phyloP scores from a whole-genome alignment of 2,888 invertebrate species.

The Gryllus longicercus region DNA sequence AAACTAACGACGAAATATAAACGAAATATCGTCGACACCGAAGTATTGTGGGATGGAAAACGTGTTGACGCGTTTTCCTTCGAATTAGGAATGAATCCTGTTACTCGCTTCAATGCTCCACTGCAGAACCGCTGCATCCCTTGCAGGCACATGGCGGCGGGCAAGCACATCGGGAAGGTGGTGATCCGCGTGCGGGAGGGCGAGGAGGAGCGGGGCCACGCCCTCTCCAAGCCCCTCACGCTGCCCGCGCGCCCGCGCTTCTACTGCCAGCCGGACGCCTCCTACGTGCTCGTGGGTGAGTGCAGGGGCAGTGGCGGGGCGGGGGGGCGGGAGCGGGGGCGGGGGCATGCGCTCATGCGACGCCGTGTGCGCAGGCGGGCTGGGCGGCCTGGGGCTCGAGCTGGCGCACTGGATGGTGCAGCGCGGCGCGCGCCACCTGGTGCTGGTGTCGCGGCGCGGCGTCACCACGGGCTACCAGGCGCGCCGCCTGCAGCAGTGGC shows the following conservation, averaged over 20 bases:
- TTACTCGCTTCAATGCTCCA: slow-evolving; percentile 35
- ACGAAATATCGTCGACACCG: too few species aligned
- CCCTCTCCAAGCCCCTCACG: slow-evolving; percentile 50
- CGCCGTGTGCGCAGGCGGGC: slow-evolving; percentile 43
- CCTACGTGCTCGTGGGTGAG: slow-evolving; percentile 36
- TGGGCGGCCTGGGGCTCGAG: slow-evolving; percentile 59
- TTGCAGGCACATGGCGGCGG: slow-evolving; percentile 55
- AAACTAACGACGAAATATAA: too few species aligned
- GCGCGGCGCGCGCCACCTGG: too few species aligned
- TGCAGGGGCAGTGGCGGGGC: too few species aligned
- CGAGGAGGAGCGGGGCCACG: slow-evolving; percentile 41
- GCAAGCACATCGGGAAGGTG: slow-evolving; percentile 81
- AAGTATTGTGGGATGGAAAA: too few species aligned
- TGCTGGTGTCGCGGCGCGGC: too few species aligned
- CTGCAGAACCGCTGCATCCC: slow-evolving; percentile 52
- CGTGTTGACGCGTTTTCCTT: too few species aligned
- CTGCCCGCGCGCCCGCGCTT: neutral
- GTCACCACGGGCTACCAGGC: too few species aligned
- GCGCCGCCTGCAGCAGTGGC: too few species aligned
- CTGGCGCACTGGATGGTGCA: slow-evolving; percentile 52
- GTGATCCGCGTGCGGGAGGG: neutral
- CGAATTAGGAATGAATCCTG: too few species aligned
- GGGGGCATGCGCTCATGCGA: too few species aligned
- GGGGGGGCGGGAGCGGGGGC: too few species aligned
- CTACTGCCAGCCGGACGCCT: neutral